Percentiles rank a stretch among this genome's conserved stretches.
Evolutionary conservation across 2,113 vertebrate genomes (phyloP).

Genomic region (Daboia siamensis): DNA sequence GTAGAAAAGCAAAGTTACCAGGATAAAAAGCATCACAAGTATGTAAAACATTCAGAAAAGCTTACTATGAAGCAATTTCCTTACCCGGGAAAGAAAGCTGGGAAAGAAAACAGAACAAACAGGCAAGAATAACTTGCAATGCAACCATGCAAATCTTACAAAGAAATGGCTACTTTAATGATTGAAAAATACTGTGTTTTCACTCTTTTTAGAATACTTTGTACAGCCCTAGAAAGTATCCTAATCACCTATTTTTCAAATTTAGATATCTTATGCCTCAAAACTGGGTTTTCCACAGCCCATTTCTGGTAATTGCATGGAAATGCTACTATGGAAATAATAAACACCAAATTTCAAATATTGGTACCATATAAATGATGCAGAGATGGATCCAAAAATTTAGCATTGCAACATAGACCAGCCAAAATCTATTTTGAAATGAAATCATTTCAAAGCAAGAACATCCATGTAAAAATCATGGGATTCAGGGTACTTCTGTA

Average conservation of each 20-base stretch:
- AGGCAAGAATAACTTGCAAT: neutral
- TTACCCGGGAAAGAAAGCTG: neutral
- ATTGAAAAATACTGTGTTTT: neutral
- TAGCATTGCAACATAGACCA: neutral
- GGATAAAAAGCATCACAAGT: neutral
- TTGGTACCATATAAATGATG: neutral
- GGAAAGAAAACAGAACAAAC: neutral
- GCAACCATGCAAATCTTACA: neutral
- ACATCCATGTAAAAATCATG: neutral
- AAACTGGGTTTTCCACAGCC: neutral
- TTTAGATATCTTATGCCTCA: neutral
- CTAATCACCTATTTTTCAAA: constrained; percentile 1
- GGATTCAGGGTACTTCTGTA: neutral
- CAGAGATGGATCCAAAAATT: neutral
- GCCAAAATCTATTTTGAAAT: neutral
- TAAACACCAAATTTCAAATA: neutral
- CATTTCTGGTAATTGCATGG: neutral
- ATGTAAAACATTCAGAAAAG: neutral
- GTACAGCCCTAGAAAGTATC: neutral
- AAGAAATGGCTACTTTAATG: neutral
- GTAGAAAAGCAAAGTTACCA: constrained; percentile 17
- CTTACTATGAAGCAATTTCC: neutral
- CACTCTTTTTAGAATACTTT: neutral
- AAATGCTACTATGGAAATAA: neutral
- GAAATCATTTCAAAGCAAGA: neutral